Base-by-base conservation (phyloP, 1,140 invertebrate species). In the Drosophila melanica region DNA sequence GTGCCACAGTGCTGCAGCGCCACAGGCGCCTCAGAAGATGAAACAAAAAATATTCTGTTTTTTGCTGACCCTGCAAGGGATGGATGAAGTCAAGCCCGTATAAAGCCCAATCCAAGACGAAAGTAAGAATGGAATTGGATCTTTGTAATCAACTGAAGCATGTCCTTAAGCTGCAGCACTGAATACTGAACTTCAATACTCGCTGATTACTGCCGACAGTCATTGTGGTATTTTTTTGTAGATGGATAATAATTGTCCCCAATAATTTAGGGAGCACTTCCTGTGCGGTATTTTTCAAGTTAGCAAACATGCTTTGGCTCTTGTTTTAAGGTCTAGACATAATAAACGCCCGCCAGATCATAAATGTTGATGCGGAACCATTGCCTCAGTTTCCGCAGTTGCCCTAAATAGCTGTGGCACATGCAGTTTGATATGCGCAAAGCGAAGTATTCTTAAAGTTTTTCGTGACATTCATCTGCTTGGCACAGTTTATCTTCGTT, bases 321-420 rank as follows among this genome's bases (percentile, higher is more conserved):
- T 57, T 71, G 44, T 67, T 77, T 73, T 77, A 81, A 68, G 70
- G 23, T 68, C 67, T 45, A 35, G 45, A 70, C 72, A 79, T 68
- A 76, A 75, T 48, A 60, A 62, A 55, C 51, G 73, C 10, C 58
- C 58, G 48, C 41, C 75, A 68, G 80, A 79, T 82, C 68, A 66
- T 84, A 80, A 84, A 84, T 85, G 73, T 84, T 84, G 74, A 84
- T 85, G 73, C 54, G 59, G 27, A 27, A 27, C 27, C 27, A 48
- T 53, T 53, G 63, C 33, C 51, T 60, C 8, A 33, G 37, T 48
- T 45, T 5, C 57, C 37, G 23, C 35, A 51, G 27, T 20, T 57
- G 63, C 39, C 60, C 12, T 30, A 54, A 27, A 35, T 37, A 51
- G 18, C 58, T 50, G 33, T 62, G 62, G 76, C 76, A 62, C 66